Base-by-base conservation (phyloP, 2,113 vertebrate genomes). In the Ammodytes marinus region DNA sequence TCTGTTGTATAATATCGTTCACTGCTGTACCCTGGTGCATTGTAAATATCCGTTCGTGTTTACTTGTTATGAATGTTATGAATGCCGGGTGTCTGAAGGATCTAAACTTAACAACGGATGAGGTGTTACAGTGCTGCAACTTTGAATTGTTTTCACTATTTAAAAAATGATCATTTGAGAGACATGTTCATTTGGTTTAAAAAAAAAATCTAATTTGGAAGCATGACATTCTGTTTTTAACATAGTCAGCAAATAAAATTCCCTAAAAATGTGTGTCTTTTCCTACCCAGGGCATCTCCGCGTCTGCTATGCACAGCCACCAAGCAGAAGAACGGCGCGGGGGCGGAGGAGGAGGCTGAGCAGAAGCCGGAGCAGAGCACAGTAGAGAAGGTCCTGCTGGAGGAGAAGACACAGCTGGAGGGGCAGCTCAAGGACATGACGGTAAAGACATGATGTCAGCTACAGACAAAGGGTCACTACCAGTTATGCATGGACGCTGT, bases 381-480 rank as follows among this genome's bases (percentile, higher is more conserved):
- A 9, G 46, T 93, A 17, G 96, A 96, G 78, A 97, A 96, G 47
- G 67, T 15, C 0, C 78, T 96, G 53, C 0, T 66, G 3, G 96
- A 97, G 83, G 97, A 98, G 89, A 99, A 99, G 92, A 84, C 43
- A 27, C 96, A 95, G 93, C 87, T 99, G 74, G 98, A 99, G 77
- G 97, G 96, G 37, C 96, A 99, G 79, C 92, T 99, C 1, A 97
- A 95, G 75, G 97, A 98, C 13, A 92, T 98, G 12, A 95, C 88
- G 8, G 98, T 99, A 86, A 95, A 0, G 45, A 64, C 27, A 27
- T 27, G 27, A 27, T 27, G 27, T 2, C 5, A 39, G 50, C 43
- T 15, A 59, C 13, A 55, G 4, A 40, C 5, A 17, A 4, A 39
- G 17, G 9, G 15, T 5, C 35, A 11, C 27, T 27, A 27, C 27